Evolutionary conservation across 30 jellyfish, hydroid and myxozoan genomes (phyloP), one percentile per base, ranked within the genome.

Genomic region (Aurelia coerulea): DNA sequence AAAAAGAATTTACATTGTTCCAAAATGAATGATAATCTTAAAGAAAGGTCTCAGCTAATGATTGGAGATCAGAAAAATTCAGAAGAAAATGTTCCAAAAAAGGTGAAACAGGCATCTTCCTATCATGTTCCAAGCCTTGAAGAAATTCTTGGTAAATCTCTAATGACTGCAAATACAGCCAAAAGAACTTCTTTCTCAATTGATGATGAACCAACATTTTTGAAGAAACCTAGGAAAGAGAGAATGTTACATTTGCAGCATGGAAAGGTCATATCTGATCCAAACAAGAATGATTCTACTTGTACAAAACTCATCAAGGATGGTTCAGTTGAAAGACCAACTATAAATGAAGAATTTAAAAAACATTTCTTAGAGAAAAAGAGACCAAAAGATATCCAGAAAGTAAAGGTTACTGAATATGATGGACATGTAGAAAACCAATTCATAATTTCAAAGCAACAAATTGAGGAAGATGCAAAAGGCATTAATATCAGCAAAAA

Each of bases 131-230:
- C 81, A 52, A 16, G 35, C 81, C 46, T 46, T 11, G 53, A 32
- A 29, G 81, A 70, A 13, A 70, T 32, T 11, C 63, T 70, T 46
- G 62, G 58, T 9, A 52, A 41, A n/a, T 16, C 62, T 23, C 62
- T 5, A 18, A 70, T 16, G 63, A 23, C 35, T 16, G 34, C 37
- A 70, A 33, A 17, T 73, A 75, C 9, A 6, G 7, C 39, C 8
- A 32, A 18, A 17, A 54, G 41, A 52, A 75, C 19, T 15, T 33
- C 16, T 58, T 46, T 54, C 74, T n/a, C 39, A n/a, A 18, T 1
- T 39, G 62, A 11, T n/a, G 63, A 18, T 23, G 37, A 75, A 63
- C 56, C 5, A 67, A 75, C 18, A 75, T 75, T 54, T 75, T 53
- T 17, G 33, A 32, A 75, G 31, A n/a, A 14, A 18, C 74, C 64